Conservation (phyloP, 2,797 vertebrate species). For the Prionace glauca region DNA sequence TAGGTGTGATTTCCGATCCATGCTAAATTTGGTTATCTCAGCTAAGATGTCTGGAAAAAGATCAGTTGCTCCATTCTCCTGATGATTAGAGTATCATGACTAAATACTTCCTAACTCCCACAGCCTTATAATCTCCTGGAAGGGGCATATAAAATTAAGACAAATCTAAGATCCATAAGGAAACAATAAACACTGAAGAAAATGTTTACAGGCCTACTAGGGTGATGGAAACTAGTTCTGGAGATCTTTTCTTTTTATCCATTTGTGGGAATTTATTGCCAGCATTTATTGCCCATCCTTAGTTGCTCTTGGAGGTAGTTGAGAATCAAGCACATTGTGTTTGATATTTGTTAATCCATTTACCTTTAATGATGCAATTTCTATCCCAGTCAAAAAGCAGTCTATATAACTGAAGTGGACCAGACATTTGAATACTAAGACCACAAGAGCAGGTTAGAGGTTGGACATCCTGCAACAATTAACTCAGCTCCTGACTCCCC, state of each 20-base stretch:
- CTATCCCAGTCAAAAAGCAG: background rate
- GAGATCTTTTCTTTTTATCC: too few relatives aligned
- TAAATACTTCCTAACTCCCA: background rate
- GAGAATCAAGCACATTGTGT: background rate
- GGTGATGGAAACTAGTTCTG: background rate
- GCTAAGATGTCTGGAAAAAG: background rate
- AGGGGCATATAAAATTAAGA: background rate
- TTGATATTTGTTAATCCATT: background rate
- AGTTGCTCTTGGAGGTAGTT: too few relatives aligned
- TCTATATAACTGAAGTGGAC: too few relatives aligned
- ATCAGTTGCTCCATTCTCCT: background rate
- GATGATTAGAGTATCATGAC: background rate
- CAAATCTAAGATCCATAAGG: background rate
- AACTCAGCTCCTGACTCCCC: too few relatives aligned
- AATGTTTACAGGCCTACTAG: background rate
- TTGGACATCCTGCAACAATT: too few relatives aligned
- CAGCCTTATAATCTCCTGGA: background rate
- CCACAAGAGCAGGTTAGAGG: too few relatives aligned
- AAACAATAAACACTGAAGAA: background rate
- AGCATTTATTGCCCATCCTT: too few relatives aligned
- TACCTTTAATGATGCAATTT: background rate
- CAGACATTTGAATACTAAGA: too few relatives aligned
- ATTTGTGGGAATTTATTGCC: too few relatives aligned
- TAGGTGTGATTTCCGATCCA: background rate
- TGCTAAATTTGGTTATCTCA: background rate